Base-by-base conservation (phyloP, 2,888 invertebrate genomes). In the Pristionchus mayeri region DNA sequence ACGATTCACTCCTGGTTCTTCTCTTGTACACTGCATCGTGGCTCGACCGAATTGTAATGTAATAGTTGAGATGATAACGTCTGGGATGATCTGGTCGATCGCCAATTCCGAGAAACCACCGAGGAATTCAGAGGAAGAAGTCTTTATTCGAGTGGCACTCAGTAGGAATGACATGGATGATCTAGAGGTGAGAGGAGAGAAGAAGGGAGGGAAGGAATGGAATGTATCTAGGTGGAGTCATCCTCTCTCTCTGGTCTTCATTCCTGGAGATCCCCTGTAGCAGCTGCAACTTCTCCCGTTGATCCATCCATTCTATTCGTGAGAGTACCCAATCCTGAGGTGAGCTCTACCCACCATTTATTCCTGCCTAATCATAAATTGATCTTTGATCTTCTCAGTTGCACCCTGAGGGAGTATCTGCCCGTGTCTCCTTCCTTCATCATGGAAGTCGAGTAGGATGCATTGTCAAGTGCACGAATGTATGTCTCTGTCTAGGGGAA, bases 291-390 rank as follows among this genome's bases (percentile, higher is more conserved):
- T 16, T 92, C 92, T 30, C 85, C 89, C 21, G 92, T 90, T 78
- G 92, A 92, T 85, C 90, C 91, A 24, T 91, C 88, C 76, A 88
- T 91, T 27, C 86, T 91, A 11, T 91, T 90, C 75, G 90, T 92
- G 11, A 87, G 91, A 48, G 90, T 89, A 37, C 84, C 75, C 71
- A 88, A 88, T 85, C 88, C 88, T 18, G 78, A 85, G 48, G 86
- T 87, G 21, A 75, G 60, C 30, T 48, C 0, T 44, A 44, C 48
- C 44, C 9, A 27, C 30, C 9, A n/a, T 54, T 30, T 2, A n/a
- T 34, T n/a, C n/a, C n/a, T n/a, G n/a, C n/a, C n/a, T n/a, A n/a
- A n/a, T n/a, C n/a, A 6, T 44, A 9, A 6, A 9, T 18, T 34
- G 40, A 71, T 71, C 40, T 71, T 44, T 40, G 40, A 40, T 75